Evolutionary conservation across 2,113 vertebrate genomes (phyloP), one percentile per base, ranked within the genome.

Genomic region (Otis tarda): DNA sequence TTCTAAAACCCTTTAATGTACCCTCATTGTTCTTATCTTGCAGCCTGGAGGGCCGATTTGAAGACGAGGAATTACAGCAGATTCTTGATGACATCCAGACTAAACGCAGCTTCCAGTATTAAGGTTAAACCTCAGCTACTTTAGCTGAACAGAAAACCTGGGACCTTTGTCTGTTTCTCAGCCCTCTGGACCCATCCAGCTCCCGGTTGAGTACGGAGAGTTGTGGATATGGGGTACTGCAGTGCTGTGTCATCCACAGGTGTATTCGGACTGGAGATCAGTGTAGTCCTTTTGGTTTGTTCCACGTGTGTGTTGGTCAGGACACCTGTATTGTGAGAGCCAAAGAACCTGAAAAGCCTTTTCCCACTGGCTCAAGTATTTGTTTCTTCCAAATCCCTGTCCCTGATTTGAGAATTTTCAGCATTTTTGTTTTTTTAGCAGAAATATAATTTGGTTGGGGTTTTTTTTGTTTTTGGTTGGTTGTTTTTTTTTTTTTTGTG

Each of bases 41-140:
- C 95, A 99, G 99, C 97, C 81, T 99, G 94, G 99, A 99, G 96
- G 99, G 99, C 4, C 98, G 99, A 2, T 99, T 99, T 96, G 99
- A 99, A 83, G 99, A 99, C 57, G 99, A 99, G 76, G 99, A 99
- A 93, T 97, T 99, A 31, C 99, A 99, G 83, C 99, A 99, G 97
- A 99, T 99, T 81, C 98, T 99, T 25, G 99, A 99, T 3, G 99
- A 99, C 90, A 99, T 99, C 97, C 99, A 99, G 98, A 99, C 99
- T 57, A 99, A 99, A 96, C 98, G 99, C 90, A 99, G 99, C 95
- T 99, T 99, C 97, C 99, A 99, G 93, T 99, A 99, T 87, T 99
- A 60, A 80, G 67, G 75, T 45, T 67, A 64, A 82, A 7, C 41
- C 30, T 82, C n/a, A 69, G 27, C 41, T 49, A 73, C 39, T 60